Evolutionary conservation across 2,113 vertebrate species (phyloP), one percentile per base, ranked within the genome.

Genomic region (Mohoua ochrocephala): DNA sequence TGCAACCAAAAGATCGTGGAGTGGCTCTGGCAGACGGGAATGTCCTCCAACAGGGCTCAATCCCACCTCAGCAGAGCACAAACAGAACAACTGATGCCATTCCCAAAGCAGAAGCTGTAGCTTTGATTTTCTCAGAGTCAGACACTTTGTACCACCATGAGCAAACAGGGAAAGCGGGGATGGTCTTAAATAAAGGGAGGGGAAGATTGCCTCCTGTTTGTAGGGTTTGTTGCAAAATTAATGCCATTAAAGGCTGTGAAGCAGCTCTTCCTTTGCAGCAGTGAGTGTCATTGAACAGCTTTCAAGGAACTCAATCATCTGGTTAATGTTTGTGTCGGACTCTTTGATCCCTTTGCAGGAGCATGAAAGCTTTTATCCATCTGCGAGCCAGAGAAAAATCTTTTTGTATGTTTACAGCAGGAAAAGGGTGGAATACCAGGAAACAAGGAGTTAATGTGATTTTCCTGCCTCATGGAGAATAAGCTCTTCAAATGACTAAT

Each of bases 401-500:
- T 22, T 41, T 35, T 54, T 19, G 28, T 42, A 10, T 65, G 17
- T 81, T 84, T 52, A 23, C 14, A 68, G 35, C 33, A 91, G 60
- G 17, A 39, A 86, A 54, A 75, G 12, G 45, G 24, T 18, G 35
- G 44, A 86, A 59, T 42, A 10, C 15, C 39, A 35, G 76, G 45
- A 39, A 89, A 57, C 7, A 56, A 86, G 60, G 68, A 56, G 95
- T 95, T 91, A 93, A 89, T 28, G 39, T 67, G 63, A 54, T 86
- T 95, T 95, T 67, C 41, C 37, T 71, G 35, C 86, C 87, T 91
- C 31, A 7, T 59, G 37, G 64, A 91, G 37, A 87, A 67, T 52
- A 28, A 37, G 30, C 47, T 91, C 15, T 89, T 89, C 68, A 78
- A 87, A 67, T 96, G 56, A 95, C 76, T 92, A 93, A 93, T 87